A percentile compares a stretch with the other conserved stretches of the same genome.
Evolutionary conservation across 2,113 vertebrate species (phyloP).

Genomic region (Cairina moschata): DNA sequence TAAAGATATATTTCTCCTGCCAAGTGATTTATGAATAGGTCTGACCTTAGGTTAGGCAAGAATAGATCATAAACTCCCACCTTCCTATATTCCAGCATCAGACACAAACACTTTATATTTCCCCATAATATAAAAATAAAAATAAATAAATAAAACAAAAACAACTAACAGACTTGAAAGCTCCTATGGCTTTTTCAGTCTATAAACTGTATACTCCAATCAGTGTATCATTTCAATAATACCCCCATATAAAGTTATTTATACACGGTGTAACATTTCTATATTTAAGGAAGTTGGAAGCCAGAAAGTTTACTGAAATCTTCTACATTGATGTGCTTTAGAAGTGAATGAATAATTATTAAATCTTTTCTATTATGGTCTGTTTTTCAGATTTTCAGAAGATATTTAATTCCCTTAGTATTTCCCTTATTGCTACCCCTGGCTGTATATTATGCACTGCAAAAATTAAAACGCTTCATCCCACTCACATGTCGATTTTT

Average conservation of each 20-base stretch:
- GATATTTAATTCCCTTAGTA: not conserved
- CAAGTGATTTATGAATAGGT: constrained; percentile 18
- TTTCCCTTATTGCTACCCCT: not conserved
- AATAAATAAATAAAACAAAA: not conserved
- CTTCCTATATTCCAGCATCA: not conserved
- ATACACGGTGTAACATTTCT: not conserved
- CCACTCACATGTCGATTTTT: fast-evolving
- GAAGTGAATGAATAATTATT: not conserved
- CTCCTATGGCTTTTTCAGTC: not conserved
- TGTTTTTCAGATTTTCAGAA: not conserved
- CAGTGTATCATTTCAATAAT: not conserved
- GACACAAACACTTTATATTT: not conserved
- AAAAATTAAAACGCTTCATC: constrained; percentile 3
- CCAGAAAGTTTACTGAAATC: not conserved
- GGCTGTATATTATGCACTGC: not conserved
- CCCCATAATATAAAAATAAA: not conserved
- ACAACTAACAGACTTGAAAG: constrained; percentile 1
- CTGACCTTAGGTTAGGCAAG: not conserved
- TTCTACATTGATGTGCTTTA: not conserved
- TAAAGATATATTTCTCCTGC: not conserved
- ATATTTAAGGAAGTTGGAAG: not conserved
- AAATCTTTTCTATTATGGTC: not conserved
- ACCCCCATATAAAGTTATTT: not conserved
- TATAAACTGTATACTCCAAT: not conserved
- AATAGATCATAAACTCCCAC: not conserved